A percentile compares a stretch with the other conserved stretches of the same genome.
phyloP scores from a whole-genome alignment of 2,888 invertebrate genomes.

The Ochropleura leucogaster region DNA sequence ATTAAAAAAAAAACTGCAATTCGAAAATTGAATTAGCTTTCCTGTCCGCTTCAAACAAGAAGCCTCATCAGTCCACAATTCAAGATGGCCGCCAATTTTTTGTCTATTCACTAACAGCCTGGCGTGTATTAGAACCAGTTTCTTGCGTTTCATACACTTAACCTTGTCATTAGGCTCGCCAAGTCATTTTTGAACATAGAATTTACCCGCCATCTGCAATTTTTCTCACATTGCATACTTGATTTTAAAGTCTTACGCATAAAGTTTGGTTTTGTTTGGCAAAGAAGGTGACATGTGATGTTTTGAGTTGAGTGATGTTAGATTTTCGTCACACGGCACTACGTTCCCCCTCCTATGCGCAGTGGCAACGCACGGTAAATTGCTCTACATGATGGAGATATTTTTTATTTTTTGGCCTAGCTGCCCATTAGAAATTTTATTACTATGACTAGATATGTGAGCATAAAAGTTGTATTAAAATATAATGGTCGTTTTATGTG shows the following conservation, averaged over 20 bases:
- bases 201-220: constrained; percentile 60
- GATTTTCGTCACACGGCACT: constrained; percentile 77
- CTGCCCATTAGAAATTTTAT: constrained; percentile 61
- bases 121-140: constrained; percentile 83
- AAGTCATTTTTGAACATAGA: constrained; percentile 81
- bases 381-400: constrained; percentile 63
- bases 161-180: constrained; percentile 86
- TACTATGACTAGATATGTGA: constrained; percentile 29
- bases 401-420: constrained; percentile 57
- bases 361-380: constrained; percentile 70
- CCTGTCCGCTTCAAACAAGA: constrained; percentile 68
- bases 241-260: constrained; percentile 45
- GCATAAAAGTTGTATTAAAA: constrained; percentile 37
- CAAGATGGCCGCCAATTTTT: constrained; percentile 83
- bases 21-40: constrained; percentile 63
- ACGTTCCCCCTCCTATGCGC: constrained; percentile 71
- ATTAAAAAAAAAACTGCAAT: constrained; percentile 21
- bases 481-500: constrained; percentile 33
- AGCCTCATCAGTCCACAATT: constrained; percentile 77
- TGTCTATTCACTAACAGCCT: constrained; percentile 82
- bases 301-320: constrained; percentile 62
- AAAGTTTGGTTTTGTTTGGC: constrained; percentile 62
- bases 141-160: constrained; percentile 81
- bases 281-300: constrained; percentile 47
- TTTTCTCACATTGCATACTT: constrained; percentile 31